phyloP scores from a whole-genome alignment of 2,797 vertebrate genomes.

The Gymnocypris eckloni region DNA sequence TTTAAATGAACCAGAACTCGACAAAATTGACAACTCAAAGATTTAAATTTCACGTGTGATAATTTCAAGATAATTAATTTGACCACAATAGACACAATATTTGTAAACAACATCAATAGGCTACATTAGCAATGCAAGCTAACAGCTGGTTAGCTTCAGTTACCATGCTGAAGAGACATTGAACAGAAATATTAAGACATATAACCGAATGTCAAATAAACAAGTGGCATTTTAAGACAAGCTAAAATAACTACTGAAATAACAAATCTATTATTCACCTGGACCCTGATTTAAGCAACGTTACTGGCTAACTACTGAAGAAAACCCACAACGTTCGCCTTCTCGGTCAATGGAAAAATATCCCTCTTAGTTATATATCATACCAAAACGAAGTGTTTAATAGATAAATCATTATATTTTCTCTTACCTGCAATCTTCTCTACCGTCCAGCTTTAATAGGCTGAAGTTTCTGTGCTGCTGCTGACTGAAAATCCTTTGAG shows the following conservation, averaged over 20 bases:
- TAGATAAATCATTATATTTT: background rate
- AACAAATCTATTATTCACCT: background rate
- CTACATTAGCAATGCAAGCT: slow-evolving; percentile 20
- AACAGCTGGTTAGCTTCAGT: background rate
- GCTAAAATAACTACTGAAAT: background rate
- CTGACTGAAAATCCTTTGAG: background rate
- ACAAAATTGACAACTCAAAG: background rate
- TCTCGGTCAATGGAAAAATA: background rate
- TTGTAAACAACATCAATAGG: background rate
- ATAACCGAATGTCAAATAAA: background rate
- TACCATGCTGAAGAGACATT: background rate
- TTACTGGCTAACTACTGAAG: slow-evolving; percentile 74
- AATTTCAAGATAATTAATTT: background rate
- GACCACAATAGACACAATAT: background rate
- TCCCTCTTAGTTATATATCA: background rate
- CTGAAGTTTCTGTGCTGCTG: background rate
- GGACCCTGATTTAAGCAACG: slow-evolving; percentile 61
- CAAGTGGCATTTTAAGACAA: background rate
- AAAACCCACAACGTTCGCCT: slow-evolving; percentile 57
- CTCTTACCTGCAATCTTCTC: background rate
- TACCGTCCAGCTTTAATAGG: background rate
- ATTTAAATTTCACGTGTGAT: background rate
- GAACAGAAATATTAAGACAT: background rate
- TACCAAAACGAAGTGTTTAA: background rate
- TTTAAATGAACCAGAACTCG: background rate